Evolutionary conservation across 2,888 invertebrate species (phyloP), one percentile per base, ranked within the genome.

Genomic region (Oxyteleia sp.): DNA sequence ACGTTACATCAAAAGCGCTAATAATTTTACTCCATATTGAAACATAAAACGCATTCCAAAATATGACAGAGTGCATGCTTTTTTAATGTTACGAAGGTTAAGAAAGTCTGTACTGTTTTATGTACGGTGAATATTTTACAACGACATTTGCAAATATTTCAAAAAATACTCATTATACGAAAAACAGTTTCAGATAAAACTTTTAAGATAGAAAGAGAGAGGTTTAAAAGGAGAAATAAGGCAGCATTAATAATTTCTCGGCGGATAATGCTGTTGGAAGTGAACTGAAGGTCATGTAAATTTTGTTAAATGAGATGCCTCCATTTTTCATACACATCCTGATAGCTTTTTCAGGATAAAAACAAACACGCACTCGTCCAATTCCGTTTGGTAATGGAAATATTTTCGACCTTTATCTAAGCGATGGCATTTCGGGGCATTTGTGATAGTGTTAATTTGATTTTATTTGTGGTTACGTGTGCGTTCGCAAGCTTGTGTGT

Each of bases 211-310:
- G 23, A 59, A 35, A 41, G 53, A 63, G 35, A 38, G 53, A 29
- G 18, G 32, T 15, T 57, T 45, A 47, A 57, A 69, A 47, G 57
- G 18, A 43, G 61, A 32, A 26, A 43, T 41, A 69, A 78, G 69
- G 26, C 13, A 43, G 45, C 63, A 61, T 78, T 69, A 78, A 78
- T 78, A 78, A 78, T 78, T 78, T 78, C 45, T 45, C 26, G 16
- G 57, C 32, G 32, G 61, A 69, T 47, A 35, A 61, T 61, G 23
- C 41, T 26, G 43, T n/a, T 29, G 53, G 5, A 63, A 53, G 15
- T 26, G 45, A 55, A 45, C 68, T 59, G 69, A 69, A 78, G 78
- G 63, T 69, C 68, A 63, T 47, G 51, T 61, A 69, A 78, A 61
- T 68, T 69, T 61, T 11, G 64, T 45, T 69, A 41, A 76, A 41